These are phyloP conservation scores for Antheraea mylitta DNA, from an alignment of 1,140 invertebrate species.

Conservation along the genomic window DNA sequence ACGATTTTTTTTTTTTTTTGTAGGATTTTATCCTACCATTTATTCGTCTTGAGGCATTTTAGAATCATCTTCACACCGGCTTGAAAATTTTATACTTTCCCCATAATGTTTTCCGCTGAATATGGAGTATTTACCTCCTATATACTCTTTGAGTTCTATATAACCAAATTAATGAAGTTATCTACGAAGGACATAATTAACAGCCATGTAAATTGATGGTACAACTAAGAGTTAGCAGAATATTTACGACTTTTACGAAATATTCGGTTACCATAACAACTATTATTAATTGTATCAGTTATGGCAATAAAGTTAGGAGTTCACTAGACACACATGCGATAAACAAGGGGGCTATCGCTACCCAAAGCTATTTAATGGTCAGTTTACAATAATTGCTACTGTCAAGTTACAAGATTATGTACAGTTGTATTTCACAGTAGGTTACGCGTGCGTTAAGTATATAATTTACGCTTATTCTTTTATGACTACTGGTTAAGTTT, in stretches of 20 bases:
- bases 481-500: too few species aligned
- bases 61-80: too few species aligned
- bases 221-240: constrained; percentile 4
- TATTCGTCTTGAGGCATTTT: too few species aligned
- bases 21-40: too few species aligned
- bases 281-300: constrained; percentile 39
- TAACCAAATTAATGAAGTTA: not conserved
- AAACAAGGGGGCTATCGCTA: constrained; percentile 34
- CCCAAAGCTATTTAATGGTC: constrained; percentile 51
- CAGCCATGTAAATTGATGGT: constrained; percentile 12
- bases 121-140: too few species aligned
- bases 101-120: too few species aligned
- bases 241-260: constrained; percentile 43
- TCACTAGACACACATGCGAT: constrained; percentile 30
- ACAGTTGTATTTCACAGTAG: constrained; percentile 7
- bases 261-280: constrained; percentile 48
- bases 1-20: too few species aligned
- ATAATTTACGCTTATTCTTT: too few species aligned
- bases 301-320: constrained; percentile 34
- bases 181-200: not conserved
- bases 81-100: too few species aligned
- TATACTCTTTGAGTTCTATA: not conserved
- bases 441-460: not conserved
- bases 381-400: constrained; percentile 51
- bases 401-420: constrained; percentile 36